Evolutionary conservation across 2,113 vertebrate genomes (phyloP).

Genomic region (Erpornis zantholeuca): DNA sequence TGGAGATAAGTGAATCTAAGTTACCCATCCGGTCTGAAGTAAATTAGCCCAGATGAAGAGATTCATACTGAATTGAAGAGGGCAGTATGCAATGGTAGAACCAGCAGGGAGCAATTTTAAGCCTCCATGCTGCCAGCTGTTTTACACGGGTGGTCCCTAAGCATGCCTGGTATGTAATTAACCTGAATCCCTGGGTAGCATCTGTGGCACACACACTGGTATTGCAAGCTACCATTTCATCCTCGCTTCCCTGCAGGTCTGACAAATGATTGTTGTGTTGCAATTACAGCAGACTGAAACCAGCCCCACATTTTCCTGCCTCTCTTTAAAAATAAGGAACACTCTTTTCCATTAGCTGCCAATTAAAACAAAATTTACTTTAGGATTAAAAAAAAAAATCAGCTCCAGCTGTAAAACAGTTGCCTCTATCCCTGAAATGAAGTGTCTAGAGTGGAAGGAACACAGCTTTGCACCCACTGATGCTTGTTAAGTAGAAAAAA

Average conservation of each 20-base stretch:
- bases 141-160: conserved; percentile 43
- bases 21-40: not conserved
- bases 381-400: not conserved
- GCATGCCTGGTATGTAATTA: conserved; percentile 26
- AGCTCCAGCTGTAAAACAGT: not conserved
- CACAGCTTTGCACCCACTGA: not conserved
- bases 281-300: not conserved
- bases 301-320: not conserved
- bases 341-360: not conserved
- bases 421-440: not conserved
- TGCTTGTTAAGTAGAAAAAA: not conserved
- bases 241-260: not conserved
- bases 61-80: not conserved
- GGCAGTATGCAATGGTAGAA: not conserved
- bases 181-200: conserved; percentile 35
- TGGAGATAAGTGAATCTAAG: not conserved
- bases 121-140: conserved; percentile 12
- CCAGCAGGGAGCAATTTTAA: conserved; percentile 27
- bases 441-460: not conserved
- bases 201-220: not conserved
- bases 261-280: conserved; percentile 22
- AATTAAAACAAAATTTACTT: not conserved
- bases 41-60: not conserved
- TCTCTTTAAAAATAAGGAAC: not conserved
- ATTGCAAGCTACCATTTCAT: not conserved